A percentile compares a stretch with the other conserved stretches of the same genome.
These are phyloP conservation scores for Tachystola acroxantha DNA, from an alignment of 2,888 invertebrate genomes.

Conservation along the genomic window DNA sequence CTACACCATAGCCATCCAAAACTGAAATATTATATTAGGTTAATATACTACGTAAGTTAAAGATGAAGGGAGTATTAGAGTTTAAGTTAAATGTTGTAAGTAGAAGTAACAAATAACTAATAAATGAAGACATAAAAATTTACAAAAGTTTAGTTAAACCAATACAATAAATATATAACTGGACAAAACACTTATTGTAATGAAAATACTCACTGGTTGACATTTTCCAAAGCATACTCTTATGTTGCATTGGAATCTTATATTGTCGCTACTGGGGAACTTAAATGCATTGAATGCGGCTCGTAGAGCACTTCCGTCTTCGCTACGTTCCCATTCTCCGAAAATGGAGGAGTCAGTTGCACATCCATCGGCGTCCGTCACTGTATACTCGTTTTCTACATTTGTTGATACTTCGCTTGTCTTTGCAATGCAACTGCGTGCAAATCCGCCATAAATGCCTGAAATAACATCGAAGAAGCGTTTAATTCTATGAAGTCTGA, in stretches of 20 bases:
- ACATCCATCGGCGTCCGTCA: slow-evolving; percentile 96
- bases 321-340: slow-evolving; percentile 94
- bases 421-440: slow-evolving; percentile 94
- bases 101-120: too few species aligned
- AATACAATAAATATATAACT: too few species aligned
- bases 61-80: too few species aligned
- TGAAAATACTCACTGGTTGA: slow-evolving; percentile 90
- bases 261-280: slow-evolving; percentile 96
- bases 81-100: too few species aligned
- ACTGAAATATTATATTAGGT: too few species aligned
- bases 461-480: slow-evolving; percentile 14
- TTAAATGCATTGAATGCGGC: slow-evolving; percentile 96
- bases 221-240: slow-evolving; percentile 96
- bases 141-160: too few species aligned
- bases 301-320: slow-evolving; percentile 89
- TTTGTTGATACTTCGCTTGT: slow-evolving; percentile 88
- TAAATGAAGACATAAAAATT: too few species aligned
- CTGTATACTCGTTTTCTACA: slow-evolving; percentile 92
- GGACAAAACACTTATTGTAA: too few species aligned
- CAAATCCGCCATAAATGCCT: slow-evolving; percentile 96
- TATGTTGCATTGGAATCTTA: slow-evolving; percentile 96
- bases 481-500: slow-evolving; percentile 1
- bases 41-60: too few species aligned
- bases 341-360: slow-evolving; percentile 95
- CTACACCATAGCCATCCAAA: too few species aligned